phyloP scores from a whole-genome alignment of 2,888 invertebrate genomes.

The Timema cristinae region DNA sequence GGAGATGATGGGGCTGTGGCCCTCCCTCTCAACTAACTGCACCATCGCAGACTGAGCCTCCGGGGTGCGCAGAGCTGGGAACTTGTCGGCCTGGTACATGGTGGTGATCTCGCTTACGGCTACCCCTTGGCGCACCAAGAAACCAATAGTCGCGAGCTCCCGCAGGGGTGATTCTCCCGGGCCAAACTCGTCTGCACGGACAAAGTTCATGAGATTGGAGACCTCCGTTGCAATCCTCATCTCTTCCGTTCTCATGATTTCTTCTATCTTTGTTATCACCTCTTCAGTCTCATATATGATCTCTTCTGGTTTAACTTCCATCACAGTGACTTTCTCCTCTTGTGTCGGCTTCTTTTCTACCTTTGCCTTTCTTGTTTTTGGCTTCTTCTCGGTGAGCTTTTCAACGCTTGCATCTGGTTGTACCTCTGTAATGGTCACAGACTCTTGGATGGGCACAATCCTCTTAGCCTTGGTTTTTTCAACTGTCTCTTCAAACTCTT shows the following conservation, averaged over 20 bases:
- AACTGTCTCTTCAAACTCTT: constrained; percentile 33
- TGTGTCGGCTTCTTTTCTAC: constrained; percentile 29
- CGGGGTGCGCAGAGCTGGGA: constrained; percentile 73
- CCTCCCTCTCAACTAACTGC: constrained; percentile 77
- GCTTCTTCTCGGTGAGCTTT: constrained; percentile 31
- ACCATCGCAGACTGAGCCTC: constrained; percentile 82
- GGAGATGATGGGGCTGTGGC: constrained; percentile 74
- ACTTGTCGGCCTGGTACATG: constrained; percentile 72
- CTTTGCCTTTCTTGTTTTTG: constrained; percentile 41
- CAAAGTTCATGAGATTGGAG: constrained; percentile 66
- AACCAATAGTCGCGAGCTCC: constrained; percentile 79
- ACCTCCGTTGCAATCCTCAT: constrained; percentile 49
- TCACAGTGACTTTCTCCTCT: constrained; percentile 46
- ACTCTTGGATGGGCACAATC: constrained; percentile 43
- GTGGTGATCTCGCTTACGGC: constrained; percentile 71
- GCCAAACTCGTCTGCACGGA: constrained; percentile 75
- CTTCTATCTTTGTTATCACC: constrained; percentile 54
- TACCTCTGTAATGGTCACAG: constrained; percentile 55
- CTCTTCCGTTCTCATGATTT: constrained; percentile 51
- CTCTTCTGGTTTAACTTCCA: constrained; percentile 43
- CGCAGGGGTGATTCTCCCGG: constrained; percentile 72
- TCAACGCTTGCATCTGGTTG: constrained; percentile 51
- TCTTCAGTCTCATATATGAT: constrained; percentile 41
- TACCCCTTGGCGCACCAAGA: constrained; percentile 70
- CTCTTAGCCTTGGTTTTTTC: constrained; percentile 42